Percentiles rank a stretch among this genome's conserved stretches.
Evolutionary conservation across 2,113 vertebrate species (phyloP).

Genomic region (Nansenia antarctica): DNA sequence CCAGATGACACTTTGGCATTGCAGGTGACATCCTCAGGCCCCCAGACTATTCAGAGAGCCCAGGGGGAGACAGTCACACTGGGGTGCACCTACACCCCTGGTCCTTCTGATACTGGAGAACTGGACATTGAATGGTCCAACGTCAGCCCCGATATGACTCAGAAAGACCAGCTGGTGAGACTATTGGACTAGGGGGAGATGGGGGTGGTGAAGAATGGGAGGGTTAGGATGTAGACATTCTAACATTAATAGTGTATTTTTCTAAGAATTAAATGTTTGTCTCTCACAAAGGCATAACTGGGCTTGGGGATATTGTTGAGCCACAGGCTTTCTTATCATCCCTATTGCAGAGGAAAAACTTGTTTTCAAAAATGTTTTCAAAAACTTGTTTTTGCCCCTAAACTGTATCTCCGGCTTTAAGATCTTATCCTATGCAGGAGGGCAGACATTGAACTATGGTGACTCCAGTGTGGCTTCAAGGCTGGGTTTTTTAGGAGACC

Average conservation of each 20-base stretch:
- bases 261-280: not conserved
- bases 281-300: not conserved
- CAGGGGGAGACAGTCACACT: conserved; percentile 75
- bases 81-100: conserved; percentile 81
- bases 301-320: not conserved
- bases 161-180: conserved; percentile 76
- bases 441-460: conserved; percentile 66
- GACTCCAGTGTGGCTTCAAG: conserved; percentile 69
- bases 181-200: not conserved
- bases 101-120: conserved; percentile 75
- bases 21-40: conserved; percentile 66
- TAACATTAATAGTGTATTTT: no score
- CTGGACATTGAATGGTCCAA: conserved; percentile 87
- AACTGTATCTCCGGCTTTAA: conserved; percentile 54
- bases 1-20: conserved; percentile 55
- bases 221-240: not conserved
- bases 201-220: not conserved
- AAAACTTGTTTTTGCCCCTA: conserved; percentile 8
- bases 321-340: not conserved
- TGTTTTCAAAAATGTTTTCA: conserved; percentile 19
- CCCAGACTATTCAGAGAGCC: conserved; percentile 79
- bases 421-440: conserved; percentile 82
- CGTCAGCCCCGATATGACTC: conserved; percentile 79
- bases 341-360: conserved; percentile 32
- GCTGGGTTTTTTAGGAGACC: conserved; percentile 76